These are phyloP conservation scores for Stenurella melanura DNA, from an alignment of 2,888 invertebrate genomes.

Conservation along the genomic window DNA sequence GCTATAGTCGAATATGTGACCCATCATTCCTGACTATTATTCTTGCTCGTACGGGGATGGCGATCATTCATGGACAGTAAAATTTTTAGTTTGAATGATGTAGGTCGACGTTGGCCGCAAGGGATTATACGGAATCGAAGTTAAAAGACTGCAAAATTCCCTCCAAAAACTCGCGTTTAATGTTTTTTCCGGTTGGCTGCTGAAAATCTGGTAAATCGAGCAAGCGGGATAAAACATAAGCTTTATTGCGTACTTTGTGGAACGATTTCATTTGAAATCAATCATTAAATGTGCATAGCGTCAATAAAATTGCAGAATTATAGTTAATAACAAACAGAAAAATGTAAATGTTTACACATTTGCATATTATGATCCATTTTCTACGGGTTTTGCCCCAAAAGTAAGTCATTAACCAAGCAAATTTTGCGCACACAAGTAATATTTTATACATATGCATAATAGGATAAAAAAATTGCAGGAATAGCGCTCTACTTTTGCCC, in stretches of 20 bases:
- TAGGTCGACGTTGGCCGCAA: slow-evolving; percentile 17
- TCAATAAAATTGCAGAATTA: too few species aligned
- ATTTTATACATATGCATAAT: too few species aligned
- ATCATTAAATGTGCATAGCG: neutral
- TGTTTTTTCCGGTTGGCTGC: neutral
- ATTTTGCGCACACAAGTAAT: too few species aligned
- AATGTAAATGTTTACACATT: too few species aligned
- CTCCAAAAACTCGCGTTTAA: neutral
- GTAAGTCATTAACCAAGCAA: too few species aligned
- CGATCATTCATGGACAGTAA: slow-evolving; percentile 16
- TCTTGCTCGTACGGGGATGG: slow-evolving; percentile 28
- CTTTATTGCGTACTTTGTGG: neutral
- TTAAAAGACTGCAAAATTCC: neutral
- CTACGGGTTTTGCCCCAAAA: too few species aligned
- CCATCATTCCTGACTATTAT: too few species aligned
- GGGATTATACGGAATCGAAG: neutral
- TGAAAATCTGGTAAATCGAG: neutral
- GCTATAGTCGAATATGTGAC: too few species aligned
- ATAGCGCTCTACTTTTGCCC: too few species aligned
- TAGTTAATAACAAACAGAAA: too few species aligned
- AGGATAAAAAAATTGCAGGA: too few species aligned
- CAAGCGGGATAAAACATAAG: neutral
- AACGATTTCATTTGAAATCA: neutral
- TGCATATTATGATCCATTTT: too few species aligned
- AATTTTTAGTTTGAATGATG: slow-evolving; percentile 18